A percentile compares a stretch with the other conserved stretches of the same genome.
These are phyloP conservation scores for Himalopsyche japonica DNA, from an alignment of 2,888 invertebrate species.

Conservation along the genomic window DNA sequence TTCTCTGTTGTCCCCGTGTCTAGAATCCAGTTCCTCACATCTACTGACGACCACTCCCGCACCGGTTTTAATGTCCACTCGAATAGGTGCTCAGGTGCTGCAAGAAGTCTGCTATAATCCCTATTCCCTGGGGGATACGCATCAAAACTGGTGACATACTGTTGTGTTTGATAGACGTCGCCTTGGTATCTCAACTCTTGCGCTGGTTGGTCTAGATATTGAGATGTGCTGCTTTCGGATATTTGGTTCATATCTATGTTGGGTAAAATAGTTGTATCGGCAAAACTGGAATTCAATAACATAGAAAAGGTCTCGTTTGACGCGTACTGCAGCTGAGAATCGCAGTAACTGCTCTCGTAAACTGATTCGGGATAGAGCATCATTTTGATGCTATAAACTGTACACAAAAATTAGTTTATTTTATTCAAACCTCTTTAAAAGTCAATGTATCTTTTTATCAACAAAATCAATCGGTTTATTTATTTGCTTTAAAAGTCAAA, in stretches of 20 bases:
- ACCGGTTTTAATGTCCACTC: slow-evolving; percentile 61
- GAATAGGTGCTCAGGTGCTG: background rate
- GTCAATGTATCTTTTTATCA: too few species aligned
- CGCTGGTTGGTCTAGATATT: background rate
- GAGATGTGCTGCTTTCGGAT: background rate
- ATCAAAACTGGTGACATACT: background rate
- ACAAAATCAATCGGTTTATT: too few species aligned
- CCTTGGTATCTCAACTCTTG: background rate
- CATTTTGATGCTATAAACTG: too few species aligned
- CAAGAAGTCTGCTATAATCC: background rate
- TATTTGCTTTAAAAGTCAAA: too few species aligned
- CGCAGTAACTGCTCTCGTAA: too few species aligned
- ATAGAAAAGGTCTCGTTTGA: background rate
- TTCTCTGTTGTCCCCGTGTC: slow-evolving; percentile 51
- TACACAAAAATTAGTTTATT: too few species aligned
- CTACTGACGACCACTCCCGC: slow-evolving; percentile 60
- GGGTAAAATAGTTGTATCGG: slow-evolving; percentile 7
- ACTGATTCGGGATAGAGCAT: too few species aligned
- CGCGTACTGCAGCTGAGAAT: too few species aligned
- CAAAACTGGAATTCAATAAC: slow-evolving; percentile 2
- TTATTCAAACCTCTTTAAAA: too few species aligned
- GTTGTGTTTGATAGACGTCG: background rate
- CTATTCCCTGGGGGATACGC: background rate
- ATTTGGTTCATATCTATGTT: background rate
- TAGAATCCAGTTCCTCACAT: slow-evolving; percentile 61